These are phyloP conservation scores for Carterocephalus palaemon DNA, from an alignment of 2,888 invertebrate genomes.

Conservation along the genomic window DNA sequence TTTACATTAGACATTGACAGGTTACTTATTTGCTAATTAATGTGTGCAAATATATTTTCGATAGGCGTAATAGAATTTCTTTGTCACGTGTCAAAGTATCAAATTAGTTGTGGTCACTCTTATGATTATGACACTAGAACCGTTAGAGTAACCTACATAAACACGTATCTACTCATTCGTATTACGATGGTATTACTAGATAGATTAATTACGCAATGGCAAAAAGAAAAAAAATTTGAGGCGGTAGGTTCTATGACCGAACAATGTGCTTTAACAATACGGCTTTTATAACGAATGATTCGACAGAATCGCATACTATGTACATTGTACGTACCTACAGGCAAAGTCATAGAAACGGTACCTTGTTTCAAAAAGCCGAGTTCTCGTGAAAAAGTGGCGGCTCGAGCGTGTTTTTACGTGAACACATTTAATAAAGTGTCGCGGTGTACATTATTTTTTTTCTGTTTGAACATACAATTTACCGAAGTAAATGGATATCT, in stretches of 20 bases:
- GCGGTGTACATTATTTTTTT: slow-evolving; percentile 7
- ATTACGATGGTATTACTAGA: no score
- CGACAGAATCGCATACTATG: slow-evolving; percentile 2
- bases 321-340: slow-evolving; percentile 4
- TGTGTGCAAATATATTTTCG: background rate
- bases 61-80: background rate
- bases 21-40: background rate
- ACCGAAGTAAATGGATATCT: slow-evolving; percentile 1
- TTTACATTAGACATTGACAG: no score
- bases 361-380: slow-evolving; percentile 3
- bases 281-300: slow-evolving; percentile 15
- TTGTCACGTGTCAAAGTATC: background rate
- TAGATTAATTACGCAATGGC: slow-evolving; percentile 6
- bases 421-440: background rate
- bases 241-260: slow-evolving; percentile 11
- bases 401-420: slow-evolving; percentile 6
- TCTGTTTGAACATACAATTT: slow-evolving; percentile 9
- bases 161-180: no score
- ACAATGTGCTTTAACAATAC: slow-evolving; percentile 8
- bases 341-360: slow-evolving; percentile 5
- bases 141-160: no score
- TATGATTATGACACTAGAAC: no score
- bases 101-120: no score
- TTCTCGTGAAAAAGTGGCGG: slow-evolving; percentile 8
- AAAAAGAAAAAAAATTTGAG: slow-evolving; percentile 2